Base-by-base conservation (phyloP, 2,797 vertebrate genomes). In the Gadopsis marmoratus region DNA sequence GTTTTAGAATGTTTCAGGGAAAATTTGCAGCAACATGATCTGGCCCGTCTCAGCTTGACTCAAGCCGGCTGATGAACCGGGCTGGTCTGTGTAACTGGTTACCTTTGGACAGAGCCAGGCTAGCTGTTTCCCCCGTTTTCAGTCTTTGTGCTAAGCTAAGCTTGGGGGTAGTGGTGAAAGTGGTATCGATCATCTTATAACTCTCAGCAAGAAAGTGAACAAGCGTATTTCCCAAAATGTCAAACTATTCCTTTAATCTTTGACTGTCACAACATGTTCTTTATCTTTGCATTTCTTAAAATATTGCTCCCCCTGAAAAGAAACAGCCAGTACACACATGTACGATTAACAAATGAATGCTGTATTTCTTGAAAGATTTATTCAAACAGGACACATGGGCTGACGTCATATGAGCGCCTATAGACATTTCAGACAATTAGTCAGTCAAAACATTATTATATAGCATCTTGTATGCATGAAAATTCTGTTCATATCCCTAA, bases 341-440 rank as follows among this genome's bases (percentile, higher is more conserved):
- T 21, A 71, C 7, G 19, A 81, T 75, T 29, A 79, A 82, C 83
- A 76, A 87, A 78, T 63, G 11, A 13, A 53, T 47, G 21, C 43
- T 78, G 29, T 73, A 67, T 89, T 90, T 90, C 81, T 90, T 76
- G 83, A 91, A 92, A 91, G 86, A 89, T 92, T 91, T 92, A 93
- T 93, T 92, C 89, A 92, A 94, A 94, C 86, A 87, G 80, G 88
- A 91, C 87, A 91, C 78, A 85, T 83, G 85, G 82, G 78, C 88
- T 81, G 86, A 89, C 66, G 75, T 88, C 55, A 31, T 87, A 90
- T 83, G 83, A 92, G 88, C 86, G 83, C 82, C 88, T 90, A 86
- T 82, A 84, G 83, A 93, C 91, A 83, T 82, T 80, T 90, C 70
- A 86, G 75, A 89, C 71, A 86, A 73, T 89, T 73, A 87, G 70